These are phyloP conservation scores for Drosophila buzzatii DNA, from an alignment of 2,888 invertebrate genomes.

Conservation along the genomic window DNA sequence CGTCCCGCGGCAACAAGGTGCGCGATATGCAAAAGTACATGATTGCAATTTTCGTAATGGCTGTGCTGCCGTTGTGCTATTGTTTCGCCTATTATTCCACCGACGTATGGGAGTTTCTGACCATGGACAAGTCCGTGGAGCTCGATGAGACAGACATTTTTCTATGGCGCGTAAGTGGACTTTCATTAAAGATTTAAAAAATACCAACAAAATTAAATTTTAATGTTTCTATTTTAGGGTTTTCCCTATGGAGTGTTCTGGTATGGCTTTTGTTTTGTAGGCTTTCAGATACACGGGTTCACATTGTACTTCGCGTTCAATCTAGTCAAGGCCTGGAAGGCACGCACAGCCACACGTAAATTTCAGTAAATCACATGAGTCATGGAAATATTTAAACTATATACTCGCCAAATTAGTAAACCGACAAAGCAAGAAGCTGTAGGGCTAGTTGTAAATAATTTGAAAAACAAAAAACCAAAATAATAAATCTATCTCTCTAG, in stretches of 20 bases:
- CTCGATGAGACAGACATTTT: constrained; percentile 89
- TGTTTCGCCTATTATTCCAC: constrained; percentile 93
- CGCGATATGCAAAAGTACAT: constrained; percentile 92
- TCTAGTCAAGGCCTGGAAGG: constrained; percentile 93
- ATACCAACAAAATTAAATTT: background rate
- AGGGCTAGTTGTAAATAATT: constrained; percentile 77
- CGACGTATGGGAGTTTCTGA: constrained; percentile 93
- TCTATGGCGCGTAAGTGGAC: constrained; percentile 92
- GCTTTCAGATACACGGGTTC: constrained; percentile 95
- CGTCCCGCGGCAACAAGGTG: constrained; percentile 93
- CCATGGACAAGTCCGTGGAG: constrained; percentile 86
- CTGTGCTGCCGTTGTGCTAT: constrained; percentile 92
- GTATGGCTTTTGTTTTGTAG: constrained; percentile 95
- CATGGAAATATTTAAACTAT: constrained; percentile 44
- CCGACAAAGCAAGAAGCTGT: constrained; percentile 53
- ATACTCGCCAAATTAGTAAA: constrained; percentile 78
- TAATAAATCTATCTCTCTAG: constrained; percentile 51
- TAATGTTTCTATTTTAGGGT: constrained; percentile 86
- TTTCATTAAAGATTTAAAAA: background rate
- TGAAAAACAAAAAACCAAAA: constrained; percentile 41
- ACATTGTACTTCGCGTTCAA: constrained; percentile 94
- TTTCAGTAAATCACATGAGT: constrained; percentile 86
- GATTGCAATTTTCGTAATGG: constrained; percentile 91
- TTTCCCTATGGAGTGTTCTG: constrained; percentile 96
- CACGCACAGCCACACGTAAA: constrained; percentile 90